Evolutionary conservation across 2,797 vertebrate genomes (phyloP), one percentile per base, ranked within the genome.

Genomic region (Rachycentron canadum): DNA sequence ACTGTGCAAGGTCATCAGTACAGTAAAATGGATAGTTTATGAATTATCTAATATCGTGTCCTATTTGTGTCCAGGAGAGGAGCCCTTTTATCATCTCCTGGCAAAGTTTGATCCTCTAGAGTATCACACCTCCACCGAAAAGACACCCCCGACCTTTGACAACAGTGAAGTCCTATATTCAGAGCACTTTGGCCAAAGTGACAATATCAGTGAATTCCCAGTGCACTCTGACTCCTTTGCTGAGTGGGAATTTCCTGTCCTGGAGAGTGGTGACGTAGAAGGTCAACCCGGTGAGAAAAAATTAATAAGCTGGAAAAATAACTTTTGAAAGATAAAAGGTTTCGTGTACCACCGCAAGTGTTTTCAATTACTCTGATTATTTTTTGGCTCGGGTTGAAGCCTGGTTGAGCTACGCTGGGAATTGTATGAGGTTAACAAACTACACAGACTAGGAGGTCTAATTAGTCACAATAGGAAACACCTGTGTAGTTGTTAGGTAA

Each of bases 231-330:
- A 83, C 55, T 89, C 87, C 23, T 91, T 86, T 25, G 36, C 78
- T 12, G 89, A 91, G 77, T 86, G 88, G 86, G 88, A 87, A 3
- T 61, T 87, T 76, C 62, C 86, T 14, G 45, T 83, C n/a, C 67
- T 73, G 78, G 93, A 91, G 61, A 76, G 60, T 4, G 67, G 7
- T 3, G 71, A 73, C 50, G 30, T 8, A 13, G 55, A 38, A 49
- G 69, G 23, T 59, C 64, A 2, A 49, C 56, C 2, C 36, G 78
- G 90, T 92, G 67, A 90, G 78, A 47, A 59, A 23, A 59, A 10
- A 75, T 30, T 50, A 55, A 61, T 7, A 12, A 38, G 23, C 23
- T n/a, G 32, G 12, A 58, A n/a, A 38, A 58, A 58, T 40, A 19
- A 32, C 5, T 52, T 52, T 9, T 21, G 6, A 45, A 21, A 9